Percentiles rank a stretch among this genome's conserved stretches.
Evolutionary conservation across 1,140 invertebrate genomes (phyloP).

Genomic region (Drosophila santomea): DNA sequence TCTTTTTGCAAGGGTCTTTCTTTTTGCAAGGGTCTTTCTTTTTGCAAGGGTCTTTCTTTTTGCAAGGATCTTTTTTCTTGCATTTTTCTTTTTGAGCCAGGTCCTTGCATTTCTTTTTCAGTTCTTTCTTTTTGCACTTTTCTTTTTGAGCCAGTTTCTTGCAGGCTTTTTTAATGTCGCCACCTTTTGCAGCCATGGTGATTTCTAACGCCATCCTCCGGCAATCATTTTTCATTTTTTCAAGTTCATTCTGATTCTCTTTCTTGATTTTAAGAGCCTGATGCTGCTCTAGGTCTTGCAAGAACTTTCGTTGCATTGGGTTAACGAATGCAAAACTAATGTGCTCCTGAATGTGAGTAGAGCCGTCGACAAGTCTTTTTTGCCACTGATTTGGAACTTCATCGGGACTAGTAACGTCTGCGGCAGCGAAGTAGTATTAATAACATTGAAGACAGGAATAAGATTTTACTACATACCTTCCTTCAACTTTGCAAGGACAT

Average conservation of each 20-base stretch:
- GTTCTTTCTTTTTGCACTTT: conserved; percentile 1
- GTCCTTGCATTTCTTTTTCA: conserved; percentile 8
- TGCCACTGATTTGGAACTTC: not conserved
- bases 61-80: not conserved
- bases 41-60: not conserved
- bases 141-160: conserved; percentile 15
- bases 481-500: not conserved
- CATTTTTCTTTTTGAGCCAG: conserved; percentile 10
- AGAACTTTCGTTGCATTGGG: conserved; percentile 5
- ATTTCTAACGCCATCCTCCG: not conserved
- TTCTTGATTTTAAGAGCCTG: not conserved
- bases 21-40: not conserved
- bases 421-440: not conserved
- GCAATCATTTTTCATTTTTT: not conserved
- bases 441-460: not conserved
- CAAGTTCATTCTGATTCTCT: not conserved
- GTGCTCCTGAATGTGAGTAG: not conserved
- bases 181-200: not conserved
- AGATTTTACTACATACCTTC: not conserved
- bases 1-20: conserved; percentile 10
- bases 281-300: not conserved
- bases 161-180: conserved; percentile 7
- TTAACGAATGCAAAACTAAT: not conserved
- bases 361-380: not conserved
- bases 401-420: not conserved